These are phyloP conservation scores for Stegodyphus dumicola DNA, from an alignment of 1,140 invertebrate genomes.

Conservation along the genomic window DNA sequence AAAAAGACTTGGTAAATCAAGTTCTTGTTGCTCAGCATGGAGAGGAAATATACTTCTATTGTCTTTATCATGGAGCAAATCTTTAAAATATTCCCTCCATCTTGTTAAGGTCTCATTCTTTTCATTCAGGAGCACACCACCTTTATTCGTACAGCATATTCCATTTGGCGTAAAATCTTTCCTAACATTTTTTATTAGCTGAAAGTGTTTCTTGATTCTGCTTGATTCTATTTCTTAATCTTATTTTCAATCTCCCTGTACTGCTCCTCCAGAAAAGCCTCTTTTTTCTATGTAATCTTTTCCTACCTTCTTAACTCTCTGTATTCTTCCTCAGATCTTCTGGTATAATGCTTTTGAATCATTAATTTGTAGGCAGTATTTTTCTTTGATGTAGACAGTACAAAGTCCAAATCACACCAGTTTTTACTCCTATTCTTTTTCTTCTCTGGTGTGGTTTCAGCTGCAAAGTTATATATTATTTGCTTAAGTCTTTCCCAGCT, in stretches of 20 bases:
- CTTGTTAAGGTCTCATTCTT: not conserved
- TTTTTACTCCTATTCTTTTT: not conserved
- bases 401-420: constrained; percentile 15
- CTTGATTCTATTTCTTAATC: too few species aligned
- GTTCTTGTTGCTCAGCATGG: not conserved
- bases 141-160: too few species aligned
- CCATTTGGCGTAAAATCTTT: not conserved
- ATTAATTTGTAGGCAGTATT: constrained; percentile 31
- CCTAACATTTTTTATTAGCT: constrained; percentile 20
- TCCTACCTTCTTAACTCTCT: constrained; percentile 12
- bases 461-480: not conserved
- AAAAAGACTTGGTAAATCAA: not conserved
- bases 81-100: not conserved
- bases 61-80: not conserved
- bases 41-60: not conserved
- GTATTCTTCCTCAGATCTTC: constrained; percentile 7
- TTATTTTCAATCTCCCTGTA: constrained; percentile 31
- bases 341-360: constrained; percentile 32
- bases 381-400: constrained; percentile 6
- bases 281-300: constrained; percentile 12
- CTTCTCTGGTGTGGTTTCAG: constrained; percentile 20
- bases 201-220: constrained; percentile 30
- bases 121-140: not conserved
- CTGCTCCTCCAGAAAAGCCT: constrained; percentile 8
- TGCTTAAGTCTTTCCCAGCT: not conserved